phyloP scores from a whole-genome alignment of 2,113 vertebrate species.

The Scomber scombrus region DNA sequence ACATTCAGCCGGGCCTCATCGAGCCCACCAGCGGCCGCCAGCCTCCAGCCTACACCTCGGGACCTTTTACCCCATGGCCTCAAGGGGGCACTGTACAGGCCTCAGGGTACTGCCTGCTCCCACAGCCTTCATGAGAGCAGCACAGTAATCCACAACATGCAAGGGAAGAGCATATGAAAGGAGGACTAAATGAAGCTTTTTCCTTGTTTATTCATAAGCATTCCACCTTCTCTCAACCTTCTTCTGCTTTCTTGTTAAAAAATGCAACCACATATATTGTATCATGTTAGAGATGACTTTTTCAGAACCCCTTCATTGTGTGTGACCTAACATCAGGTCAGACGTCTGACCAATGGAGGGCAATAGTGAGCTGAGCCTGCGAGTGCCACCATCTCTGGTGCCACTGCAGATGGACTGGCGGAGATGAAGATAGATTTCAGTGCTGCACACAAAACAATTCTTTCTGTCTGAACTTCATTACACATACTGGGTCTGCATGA shows the following conservation, averaged over 20 bases:
- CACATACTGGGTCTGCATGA: not conserved
- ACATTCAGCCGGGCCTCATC: not conserved
- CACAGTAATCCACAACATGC: not conserved
- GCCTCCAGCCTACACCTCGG: conserved; percentile 3
- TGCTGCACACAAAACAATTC: not conserved
- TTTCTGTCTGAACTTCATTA: not conserved
- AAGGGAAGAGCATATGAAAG: not conserved
- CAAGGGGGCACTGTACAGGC: conserved; percentile 19
- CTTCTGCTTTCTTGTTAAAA: not conserved
- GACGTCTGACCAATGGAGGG: conserved; percentile 30
- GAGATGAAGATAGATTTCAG: not conserved
- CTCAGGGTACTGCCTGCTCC: conserved; percentile 72
- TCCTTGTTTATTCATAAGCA: not conserved
- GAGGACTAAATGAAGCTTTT: not conserved
- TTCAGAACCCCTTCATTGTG: not conserved
- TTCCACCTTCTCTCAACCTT: conserved; percentile 2
- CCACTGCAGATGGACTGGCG: no score
- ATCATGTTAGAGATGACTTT: not conserved
- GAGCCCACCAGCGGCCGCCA: not conserved
- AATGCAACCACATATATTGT: not conserved
- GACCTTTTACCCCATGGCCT: conserved; percentile 44
- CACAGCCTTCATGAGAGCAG: not conserved
- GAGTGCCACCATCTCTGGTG: no score
- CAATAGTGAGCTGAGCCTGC: conserved; percentile 40
- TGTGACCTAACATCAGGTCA: not conserved